Evolutionary conservation across 30 jellyfish, hydroid and myxozoan genomes (phyloP).

Genomic region (Aurelia sp.): DNA sequence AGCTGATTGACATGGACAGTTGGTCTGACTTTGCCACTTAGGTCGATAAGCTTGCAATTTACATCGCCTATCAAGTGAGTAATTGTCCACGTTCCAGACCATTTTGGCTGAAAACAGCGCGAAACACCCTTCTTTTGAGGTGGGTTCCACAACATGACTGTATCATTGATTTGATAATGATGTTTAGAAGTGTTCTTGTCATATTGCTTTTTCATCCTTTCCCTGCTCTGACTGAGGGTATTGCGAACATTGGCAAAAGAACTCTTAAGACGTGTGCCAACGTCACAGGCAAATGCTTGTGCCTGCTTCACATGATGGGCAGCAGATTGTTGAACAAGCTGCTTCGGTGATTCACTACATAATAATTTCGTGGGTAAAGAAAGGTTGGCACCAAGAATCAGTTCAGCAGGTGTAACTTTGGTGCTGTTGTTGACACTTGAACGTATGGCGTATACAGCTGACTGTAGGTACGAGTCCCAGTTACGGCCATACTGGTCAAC

Average conservation of each 20-base stretch:
- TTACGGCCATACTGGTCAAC: slow-evolving; percentile 15
- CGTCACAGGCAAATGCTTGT: slow-evolving; percentile 1
- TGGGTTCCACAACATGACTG: slow-evolving; percentile 30
- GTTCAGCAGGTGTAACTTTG: too few relatives aligned
- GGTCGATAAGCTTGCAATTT: too few relatives aligned
- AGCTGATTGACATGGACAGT: too few relatives aligned
- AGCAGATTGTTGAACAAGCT: slow-evolving; percentile 1
- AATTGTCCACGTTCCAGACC: too few relatives aligned
- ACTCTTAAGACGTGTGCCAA: slow-evolving; percentile 12
- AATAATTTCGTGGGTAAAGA: too few relatives aligned
- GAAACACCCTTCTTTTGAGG: not conserved
- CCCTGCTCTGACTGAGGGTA: slow-evolving; percentile 28
- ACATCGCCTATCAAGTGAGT: too few relatives aligned
- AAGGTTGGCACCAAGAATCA: too few relatives aligned
- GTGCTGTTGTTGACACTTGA: not conserved
- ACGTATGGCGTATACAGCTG: slow-evolving; percentile 7
- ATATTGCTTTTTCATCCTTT: slow-evolving; percentile 2
- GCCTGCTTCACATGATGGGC: slow-evolving; percentile 5
- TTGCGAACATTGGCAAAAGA: slow-evolving; percentile 26
- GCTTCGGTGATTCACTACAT: not conserved
- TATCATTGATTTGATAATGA: slow-evolving; percentile 17
- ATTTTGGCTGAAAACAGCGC: too few relatives aligned
- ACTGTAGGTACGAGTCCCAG: slow-evolving; percentile 31
- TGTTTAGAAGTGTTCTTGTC: slow-evolving; percentile 16
- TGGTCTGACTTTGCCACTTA: too few relatives aligned